Evolutionary conservation across 2,113 vertebrate species (phyloP).

Genomic region (Elephantulus edwardii): DNA sequence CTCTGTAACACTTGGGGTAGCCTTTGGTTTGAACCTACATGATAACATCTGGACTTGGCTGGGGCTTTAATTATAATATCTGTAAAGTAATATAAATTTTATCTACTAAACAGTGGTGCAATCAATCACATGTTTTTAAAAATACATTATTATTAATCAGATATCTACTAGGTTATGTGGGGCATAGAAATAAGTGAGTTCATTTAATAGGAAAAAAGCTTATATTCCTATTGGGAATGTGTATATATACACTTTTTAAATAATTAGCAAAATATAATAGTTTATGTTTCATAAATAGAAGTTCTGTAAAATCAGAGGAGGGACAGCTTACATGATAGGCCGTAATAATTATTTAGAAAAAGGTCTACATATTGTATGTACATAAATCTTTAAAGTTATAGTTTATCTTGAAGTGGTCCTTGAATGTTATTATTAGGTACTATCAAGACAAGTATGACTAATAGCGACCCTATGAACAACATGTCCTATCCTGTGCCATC

Average conservation of each 20-base stretch:
- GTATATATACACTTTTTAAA: neutral
- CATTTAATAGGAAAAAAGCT: neutral
- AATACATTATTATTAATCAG: neutral
- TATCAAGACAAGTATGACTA: too few species aligned
- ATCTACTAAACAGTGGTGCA: neutral
- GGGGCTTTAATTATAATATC: neutral
- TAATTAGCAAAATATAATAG: neutral
- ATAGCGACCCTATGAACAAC: too few species aligned
- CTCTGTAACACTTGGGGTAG: neutral
- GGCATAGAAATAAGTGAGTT: neutral
- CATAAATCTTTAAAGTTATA: constrained; percentile 1
- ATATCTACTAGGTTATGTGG: neutral
- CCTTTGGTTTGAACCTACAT: neutral
- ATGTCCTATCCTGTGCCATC: too few species aligned
- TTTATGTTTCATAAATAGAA: neutral
- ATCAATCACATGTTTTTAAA: neutral
- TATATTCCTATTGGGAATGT: neutral
- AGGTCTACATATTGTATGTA: neutral
- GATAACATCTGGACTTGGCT: neutral
- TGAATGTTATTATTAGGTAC: too few species aligned
- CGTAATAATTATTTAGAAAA: neutral
- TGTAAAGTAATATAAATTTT: neutral
- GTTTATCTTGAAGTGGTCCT: neutral
- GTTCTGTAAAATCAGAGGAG: neutral
- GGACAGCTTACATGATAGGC: neutral